Percentiles rank a stretch among this genome's conserved stretches.
Evolutionary conservation across 2,888 invertebrate species (phyloP).

Genomic region (Trypoxylon attenuatum): DNA sequence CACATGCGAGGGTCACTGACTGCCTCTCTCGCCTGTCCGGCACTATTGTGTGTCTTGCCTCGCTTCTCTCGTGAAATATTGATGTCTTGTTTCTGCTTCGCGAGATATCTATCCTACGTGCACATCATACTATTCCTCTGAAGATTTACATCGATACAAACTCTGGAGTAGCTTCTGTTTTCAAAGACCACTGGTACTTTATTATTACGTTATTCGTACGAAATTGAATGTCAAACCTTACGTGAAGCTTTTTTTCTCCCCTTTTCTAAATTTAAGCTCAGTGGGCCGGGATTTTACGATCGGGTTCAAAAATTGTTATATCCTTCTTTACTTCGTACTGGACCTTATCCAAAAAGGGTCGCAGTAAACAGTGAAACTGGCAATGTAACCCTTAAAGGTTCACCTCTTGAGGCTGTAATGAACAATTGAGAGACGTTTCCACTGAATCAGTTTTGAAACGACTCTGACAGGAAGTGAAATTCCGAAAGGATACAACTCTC

Average conservation of each 20-base stretch:
- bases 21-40: background rate
- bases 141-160: no score
- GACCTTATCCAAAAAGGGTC: no score
- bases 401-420: conserved; percentile 43
- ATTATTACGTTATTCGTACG: no score
- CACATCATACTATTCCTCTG: no score
- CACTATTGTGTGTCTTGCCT: background rate
- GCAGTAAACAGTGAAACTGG: conserved; percentile 17
- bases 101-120: background rate
- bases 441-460: conserved; percentile 47
- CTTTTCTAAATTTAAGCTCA: no score
- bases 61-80: background rate
- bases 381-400: conserved; percentile 43
- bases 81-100: background rate
- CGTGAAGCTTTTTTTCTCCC: no score
- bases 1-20: background rate
- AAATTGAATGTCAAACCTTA: no score
- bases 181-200: no score
- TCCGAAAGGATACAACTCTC: conserved; percentile 21
- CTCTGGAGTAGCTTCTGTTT: no score
- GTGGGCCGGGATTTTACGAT: no score
- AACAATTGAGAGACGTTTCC: conserved; percentile 40
- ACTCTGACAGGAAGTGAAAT: conserved; percentile 35
- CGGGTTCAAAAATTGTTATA: no score
- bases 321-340: no score